These are phyloP conservation scores for Cerastoderma edule DNA, from an alignment of 2,888 invertebrate species.

Conservation along the genomic window DNA sequence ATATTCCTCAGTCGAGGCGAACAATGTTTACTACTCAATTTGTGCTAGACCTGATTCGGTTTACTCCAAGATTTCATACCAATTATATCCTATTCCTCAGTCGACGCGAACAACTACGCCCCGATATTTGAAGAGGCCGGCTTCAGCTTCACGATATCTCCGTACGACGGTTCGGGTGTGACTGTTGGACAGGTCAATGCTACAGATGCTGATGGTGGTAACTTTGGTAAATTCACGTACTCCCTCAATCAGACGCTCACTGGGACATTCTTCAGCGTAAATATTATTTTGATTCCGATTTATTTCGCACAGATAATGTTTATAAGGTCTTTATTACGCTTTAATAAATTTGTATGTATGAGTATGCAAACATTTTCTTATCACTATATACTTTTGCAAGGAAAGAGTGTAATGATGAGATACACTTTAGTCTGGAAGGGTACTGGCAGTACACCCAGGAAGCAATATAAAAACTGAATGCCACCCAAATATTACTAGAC, in stretches of 20 bases:
- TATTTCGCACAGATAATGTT: not conserved
- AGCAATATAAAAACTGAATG: no score
- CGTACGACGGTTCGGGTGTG: conserved; percentile 14
- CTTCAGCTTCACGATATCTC: conserved; percentile 10
- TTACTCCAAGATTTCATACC: not conserved
- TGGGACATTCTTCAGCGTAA: not conserved
- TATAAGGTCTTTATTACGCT: not conserved
- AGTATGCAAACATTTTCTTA: not conserved
- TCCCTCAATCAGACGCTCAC: conserved; percentile 24
- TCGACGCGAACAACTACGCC: conserved; percentile 25
- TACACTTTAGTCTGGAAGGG: no score
- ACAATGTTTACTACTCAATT: not conserved
- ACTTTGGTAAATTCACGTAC: conserved; percentile 27
- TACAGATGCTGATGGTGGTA: conserved; percentile 30
- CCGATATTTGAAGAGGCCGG: conserved; percentile 18
- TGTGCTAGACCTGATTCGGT: not conserved
- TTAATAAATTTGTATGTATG: not conserved
- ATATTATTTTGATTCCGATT: not conserved
- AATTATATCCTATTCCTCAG: not conserved
- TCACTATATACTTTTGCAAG: not conserved
- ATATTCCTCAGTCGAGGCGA: not conserved
- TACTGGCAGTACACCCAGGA: no score
- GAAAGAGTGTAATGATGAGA: not conserved
- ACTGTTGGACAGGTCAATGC: conserved; percentile 25
- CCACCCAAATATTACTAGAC: no score